Percentiles rank a stretch among this genome's conserved stretches.
Conservation (phyloP, 1,140 invertebrate genomes). For the Anadara kagoshimensis region DNA sequence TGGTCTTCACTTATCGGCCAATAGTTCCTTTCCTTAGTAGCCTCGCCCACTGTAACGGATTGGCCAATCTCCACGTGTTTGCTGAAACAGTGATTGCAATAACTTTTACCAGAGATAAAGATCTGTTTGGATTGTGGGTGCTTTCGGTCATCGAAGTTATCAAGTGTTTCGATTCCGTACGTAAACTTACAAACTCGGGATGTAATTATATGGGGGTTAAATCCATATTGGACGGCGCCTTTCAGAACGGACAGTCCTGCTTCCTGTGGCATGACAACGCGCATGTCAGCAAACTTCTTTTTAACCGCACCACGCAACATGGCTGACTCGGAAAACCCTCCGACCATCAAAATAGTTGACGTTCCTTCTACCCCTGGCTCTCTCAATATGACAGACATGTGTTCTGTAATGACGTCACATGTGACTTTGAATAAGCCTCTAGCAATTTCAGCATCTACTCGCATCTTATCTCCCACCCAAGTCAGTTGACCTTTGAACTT, state of each 20-base stretch:
- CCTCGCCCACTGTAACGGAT: neutral
- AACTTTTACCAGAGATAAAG: neutral
- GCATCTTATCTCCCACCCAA: constrained; percentile 22
- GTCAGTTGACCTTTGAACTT: no score
- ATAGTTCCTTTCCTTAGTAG: neutral
- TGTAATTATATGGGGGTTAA: constrained; percentile 27
- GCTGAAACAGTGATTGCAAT: constrained; percentile 20
- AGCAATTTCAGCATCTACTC: constrained; percentile 11
- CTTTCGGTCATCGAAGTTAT: neutral
- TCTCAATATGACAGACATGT: constrained; percentile 14
- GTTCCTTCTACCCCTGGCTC: neutral
- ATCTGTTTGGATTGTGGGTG: constrained; percentile 10
- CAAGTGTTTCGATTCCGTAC: constrained; percentile 7
- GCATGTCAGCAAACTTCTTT: constrained; percentile 1
- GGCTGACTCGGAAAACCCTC: constrained; percentile 35
- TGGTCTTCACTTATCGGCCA: neutral
- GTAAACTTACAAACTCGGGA: constrained; percentile 30
- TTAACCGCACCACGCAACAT: constrained; percentile 24
- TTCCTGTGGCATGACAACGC: constrained; percentile 19
- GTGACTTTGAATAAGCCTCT: constrained; percentile 18
- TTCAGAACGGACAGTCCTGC: constrained; percentile 27
- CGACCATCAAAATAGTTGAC: constrained; percentile 27
- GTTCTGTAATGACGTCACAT: constrained; percentile 2
- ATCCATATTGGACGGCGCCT: constrained; percentile 34
- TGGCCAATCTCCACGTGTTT: constrained; percentile 24